Evolutionary conservation across 2,888 invertebrate species (phyloP).

Genomic region (Zygaena filipendulae): DNA sequence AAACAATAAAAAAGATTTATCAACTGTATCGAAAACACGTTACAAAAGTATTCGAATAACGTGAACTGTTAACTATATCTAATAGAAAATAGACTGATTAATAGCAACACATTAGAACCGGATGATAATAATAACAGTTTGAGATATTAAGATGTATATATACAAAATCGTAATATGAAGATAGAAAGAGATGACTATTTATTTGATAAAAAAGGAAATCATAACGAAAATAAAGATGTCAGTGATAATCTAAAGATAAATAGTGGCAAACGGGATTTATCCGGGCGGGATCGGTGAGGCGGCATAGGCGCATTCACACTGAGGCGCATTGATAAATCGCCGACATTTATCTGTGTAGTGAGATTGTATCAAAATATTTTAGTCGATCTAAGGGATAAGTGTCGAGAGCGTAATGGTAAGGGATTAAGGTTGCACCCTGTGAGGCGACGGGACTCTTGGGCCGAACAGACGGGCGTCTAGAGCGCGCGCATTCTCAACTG

Average conservation of each 20-base stretch:
- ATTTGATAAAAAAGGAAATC: slow-evolving; percentile 39
- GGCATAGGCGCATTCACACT: slow-evolving; percentile 27
- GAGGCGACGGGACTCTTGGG: slow-evolving; percentile 21
- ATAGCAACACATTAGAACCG: slow-evolving; percentile 32
- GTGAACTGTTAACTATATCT: too few species aligned
- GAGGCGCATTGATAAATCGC: slow-evolving; percentile 51
- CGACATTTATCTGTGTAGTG: slow-evolving; percentile 54
- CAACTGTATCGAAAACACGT: too few species aligned
- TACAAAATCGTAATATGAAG: slow-evolving; percentile 13
- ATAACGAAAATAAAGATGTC: slow-evolving; percentile 47
- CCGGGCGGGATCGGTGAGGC: slow-evolving; percentile 33
- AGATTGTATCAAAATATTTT: slow-evolving; percentile 67
- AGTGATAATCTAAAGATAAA: slow-evolving; percentile 55
- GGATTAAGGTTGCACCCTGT: slow-evolving; percentile 35
- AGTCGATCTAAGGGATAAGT: slow-evolving; percentile 51
- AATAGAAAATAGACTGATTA: too few species aligned
- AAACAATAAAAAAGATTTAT: too few species aligned
- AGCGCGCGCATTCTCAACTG: too few species aligned
- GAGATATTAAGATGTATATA: slow-evolving; percentile 17
- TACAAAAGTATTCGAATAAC: too few species aligned
- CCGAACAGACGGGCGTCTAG: slow-evolving; percentile 22
- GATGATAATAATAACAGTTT: slow-evolving; percentile 24
- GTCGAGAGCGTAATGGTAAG: slow-evolving; percentile 44
- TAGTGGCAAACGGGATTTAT: slow-evolving; percentile 44
- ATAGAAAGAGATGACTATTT: too few species aligned